A percentile compares a stretch with the other conserved stretches of the same genome.
Conservation (phyloP, 2,113 vertebrate genomes). For the Dasyurus viverrinus region DNA sequence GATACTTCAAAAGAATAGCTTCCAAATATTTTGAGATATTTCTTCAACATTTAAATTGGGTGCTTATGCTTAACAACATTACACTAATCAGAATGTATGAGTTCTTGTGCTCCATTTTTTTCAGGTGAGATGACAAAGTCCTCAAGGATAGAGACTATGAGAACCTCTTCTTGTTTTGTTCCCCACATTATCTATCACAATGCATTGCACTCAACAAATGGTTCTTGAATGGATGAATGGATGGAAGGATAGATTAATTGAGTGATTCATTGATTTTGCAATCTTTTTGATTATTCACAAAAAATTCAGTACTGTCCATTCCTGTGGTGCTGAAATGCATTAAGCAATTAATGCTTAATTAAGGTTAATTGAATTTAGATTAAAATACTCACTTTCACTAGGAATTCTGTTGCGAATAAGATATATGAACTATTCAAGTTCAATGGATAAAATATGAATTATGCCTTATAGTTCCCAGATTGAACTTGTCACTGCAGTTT, state of each 20-base stretch:
- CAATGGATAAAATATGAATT: slow-evolving; percentile 3
- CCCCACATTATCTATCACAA: neutral
- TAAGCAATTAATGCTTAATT: neutral
- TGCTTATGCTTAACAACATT: neutral
- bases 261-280: neutral
- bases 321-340: neutral
- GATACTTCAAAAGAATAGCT: neutral
- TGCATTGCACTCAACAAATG: neutral
- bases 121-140: neutral
- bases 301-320: neutral
- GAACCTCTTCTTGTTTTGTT: neutral
- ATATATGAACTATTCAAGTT: slow-evolving; percentile 25
- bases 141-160: neutral
- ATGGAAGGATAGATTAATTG: neutral
- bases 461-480: neutral
- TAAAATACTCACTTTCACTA: neutral
- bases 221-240: neutral
- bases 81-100: neutral
- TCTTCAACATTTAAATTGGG: neutral
- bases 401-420: neutral
- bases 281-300: neutral
- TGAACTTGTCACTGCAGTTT: slow-evolving; percentile 37
- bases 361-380: neutral
- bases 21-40: neutral
- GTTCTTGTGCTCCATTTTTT: neutral